Evolutionary conservation across 2,888 invertebrate species (phyloP).

Genomic region (Vanessa cardui): DNA sequence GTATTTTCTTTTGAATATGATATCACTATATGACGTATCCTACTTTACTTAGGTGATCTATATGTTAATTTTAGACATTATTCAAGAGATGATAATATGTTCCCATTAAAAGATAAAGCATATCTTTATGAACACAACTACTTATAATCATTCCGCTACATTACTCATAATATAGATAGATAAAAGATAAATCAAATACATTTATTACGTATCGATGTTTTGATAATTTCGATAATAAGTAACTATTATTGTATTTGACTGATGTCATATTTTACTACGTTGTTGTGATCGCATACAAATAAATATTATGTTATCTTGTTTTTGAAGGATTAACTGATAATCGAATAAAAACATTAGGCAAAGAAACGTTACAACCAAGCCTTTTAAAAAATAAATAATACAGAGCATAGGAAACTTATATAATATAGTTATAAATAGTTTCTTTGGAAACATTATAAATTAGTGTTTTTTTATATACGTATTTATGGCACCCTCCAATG

Average conservation of each 20-base stretch:
- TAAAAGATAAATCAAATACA: conserved; percentile 16
- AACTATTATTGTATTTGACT: background rate
- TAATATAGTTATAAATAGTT: no score
- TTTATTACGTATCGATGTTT: conserved; percentile 6
- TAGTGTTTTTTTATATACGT: no score
- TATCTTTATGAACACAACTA: conserved; percentile 18
- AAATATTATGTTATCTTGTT: conserved; percentile 4
- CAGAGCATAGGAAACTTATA: no score
- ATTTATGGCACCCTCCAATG: no score
- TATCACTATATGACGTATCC: background rate
- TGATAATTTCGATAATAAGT: background rate
- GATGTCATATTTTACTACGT: background rate
- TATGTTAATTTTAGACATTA: conserved; percentile 23
- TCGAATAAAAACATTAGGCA: background rate
- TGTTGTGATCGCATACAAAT: background rate
- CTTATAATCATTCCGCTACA: conserved; percentile 5
- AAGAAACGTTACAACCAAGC: background rate
- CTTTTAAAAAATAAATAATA: no score
- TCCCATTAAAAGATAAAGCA: background rate
- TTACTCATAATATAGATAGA: conserved; percentile 16
- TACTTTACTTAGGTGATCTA: background rate
- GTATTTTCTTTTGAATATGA: background rate
- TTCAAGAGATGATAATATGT: conserved; percentile 2
- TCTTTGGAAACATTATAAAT: no score
- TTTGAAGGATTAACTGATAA: background rate